Evolutionary conservation across 2,113 vertebrate genomes (phyloP).

Genomic region (Labeo rohita): DNA sequence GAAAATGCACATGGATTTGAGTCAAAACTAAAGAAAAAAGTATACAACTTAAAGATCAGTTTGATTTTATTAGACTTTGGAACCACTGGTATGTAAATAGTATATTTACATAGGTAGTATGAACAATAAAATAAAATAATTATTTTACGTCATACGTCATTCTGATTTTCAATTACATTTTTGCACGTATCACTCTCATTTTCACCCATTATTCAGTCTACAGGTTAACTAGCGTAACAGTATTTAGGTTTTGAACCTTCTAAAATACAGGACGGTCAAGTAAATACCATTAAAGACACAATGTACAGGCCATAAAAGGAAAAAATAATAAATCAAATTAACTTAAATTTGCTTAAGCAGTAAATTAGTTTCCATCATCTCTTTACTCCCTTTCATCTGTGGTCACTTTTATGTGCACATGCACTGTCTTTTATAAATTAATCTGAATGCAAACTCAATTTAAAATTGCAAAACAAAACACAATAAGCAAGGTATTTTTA

Average conservation of each 20-base stretch:
- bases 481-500: background rate
- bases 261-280: background rate
- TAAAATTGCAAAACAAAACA: slow-evolving; percentile 5
- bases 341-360: slow-evolving; percentile 13
- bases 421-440: background rate
- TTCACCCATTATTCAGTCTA: background rate
- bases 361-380: background rate
- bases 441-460: background rate
- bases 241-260: background rate
- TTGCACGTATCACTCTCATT: slow-evolving; percentile 27
- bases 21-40: slow-evolving; percentile 28
- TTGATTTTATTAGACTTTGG: slow-evolving; percentile 66
- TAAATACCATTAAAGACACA: background rate
- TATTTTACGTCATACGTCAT: slow-evolving; percentile 48
- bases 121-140: slow-evolving; percentile 22
- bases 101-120: slow-evolving; percentile 60
- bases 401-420: slow-evolving; percentile 1
- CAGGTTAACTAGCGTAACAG: slow-evolving; percentile 21
- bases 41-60: slow-evolving; percentile 52
- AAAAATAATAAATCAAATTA: background rate
- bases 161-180: slow-evolving; percentile 46
- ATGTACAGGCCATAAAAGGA: background rate
- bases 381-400: background rate
- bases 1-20: background rate
- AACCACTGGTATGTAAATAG: slow-evolving; percentile 48